Percentiles rank a stretch among this genome's conserved stretches.
Conservation (phyloP, 2,113 vertebrate species). For the Coregonus clupeaformis region DNA sequence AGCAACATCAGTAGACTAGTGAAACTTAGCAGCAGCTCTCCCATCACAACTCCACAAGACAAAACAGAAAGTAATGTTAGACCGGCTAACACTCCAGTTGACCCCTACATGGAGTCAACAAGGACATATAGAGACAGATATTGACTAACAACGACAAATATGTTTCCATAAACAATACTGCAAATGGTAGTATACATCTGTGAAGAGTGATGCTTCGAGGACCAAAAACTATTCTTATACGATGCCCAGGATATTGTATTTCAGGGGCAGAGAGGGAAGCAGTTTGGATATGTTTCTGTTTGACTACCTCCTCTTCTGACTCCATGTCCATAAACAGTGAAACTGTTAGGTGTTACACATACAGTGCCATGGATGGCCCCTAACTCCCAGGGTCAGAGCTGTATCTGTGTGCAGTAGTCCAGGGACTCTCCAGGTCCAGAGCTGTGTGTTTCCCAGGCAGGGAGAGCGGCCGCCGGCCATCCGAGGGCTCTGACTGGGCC, state of each 20-base stretch:
- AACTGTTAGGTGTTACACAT: too few relatives aligned
- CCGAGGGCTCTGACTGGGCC: conserved; percentile 1
- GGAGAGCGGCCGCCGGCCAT: conserved; percentile 68
- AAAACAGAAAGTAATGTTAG: conserved; percentile 4
- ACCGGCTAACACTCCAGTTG: conserved; percentile 16
- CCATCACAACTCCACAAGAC: too few relatives aligned
- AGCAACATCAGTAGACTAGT: too few relatives aligned
- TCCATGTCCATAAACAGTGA: too few relatives aligned
- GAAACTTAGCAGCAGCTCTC: too few relatives aligned
- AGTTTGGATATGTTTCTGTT: too few relatives aligned
- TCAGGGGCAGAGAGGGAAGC: neutral
- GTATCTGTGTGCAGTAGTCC: conserved; percentile 72
- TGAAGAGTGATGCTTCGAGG: too few relatives aligned
- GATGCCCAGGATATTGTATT: too few relatives aligned
- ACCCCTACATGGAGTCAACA: conserved; percentile 3
- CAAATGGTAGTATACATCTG: neutral
- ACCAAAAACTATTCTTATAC: too few relatives aligned
- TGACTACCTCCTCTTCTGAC: too few relatives aligned
- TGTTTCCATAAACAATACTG: conserved; percentile 2
- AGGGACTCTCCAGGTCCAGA: conserved; percentile 46
- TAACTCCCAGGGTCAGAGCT: conserved; percentile 81
- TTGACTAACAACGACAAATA: neutral
- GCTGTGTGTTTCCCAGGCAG: conserved; percentile 70
- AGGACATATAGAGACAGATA: neutral
- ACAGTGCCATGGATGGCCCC: neutral